Evolutionary conservation across 2,888 invertebrate species (phyloP).

Genomic region (Cataglyphis altisquamis): DNA sequence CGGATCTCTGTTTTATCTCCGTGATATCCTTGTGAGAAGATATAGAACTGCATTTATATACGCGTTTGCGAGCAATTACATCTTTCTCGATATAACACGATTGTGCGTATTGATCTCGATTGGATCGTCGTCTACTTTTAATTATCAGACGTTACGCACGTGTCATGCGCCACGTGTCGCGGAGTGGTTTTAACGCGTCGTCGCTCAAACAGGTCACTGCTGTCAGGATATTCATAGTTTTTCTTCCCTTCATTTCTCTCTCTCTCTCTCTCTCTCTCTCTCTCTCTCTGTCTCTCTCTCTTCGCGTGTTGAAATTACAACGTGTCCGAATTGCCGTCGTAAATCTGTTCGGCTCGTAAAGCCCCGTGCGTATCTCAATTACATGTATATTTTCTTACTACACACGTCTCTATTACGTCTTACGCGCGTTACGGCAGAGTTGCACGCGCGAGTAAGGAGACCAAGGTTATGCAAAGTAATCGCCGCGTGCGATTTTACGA

Average conservation of each 20-base stretch:
- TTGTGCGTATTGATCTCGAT: background rate
- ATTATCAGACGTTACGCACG: too few species aligned
- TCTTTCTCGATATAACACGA: background rate
- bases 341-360: constrained; percentile 51
- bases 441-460: constrained; percentile 7
- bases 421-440: constrained; percentile 3
- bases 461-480: constrained; percentile 18
- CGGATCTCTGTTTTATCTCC: too few species aligned
- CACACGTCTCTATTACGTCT: constrained; percentile 43
- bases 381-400: constrained; percentile 38
- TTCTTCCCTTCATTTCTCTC: constrained; percentile 32
- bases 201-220: constrained; percentile 13
- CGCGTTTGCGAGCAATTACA: background rate
- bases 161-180: constrained; percentile 31
- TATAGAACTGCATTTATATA: background rate
- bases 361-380: constrained; percentile 52
- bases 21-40: background rate
- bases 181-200: constrained; percentile 38
- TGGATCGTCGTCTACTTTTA: background rate
- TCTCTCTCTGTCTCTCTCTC: constrained; percentile 13
- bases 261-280: constrained; percentile 17
- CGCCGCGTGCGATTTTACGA: constrained; percentile 11
- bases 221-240: constrained; percentile 48
- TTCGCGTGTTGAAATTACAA: constrained; percentile 56
- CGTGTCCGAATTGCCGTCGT: constrained; percentile 57